Conservation (phyloP, 2,888 invertebrate species). For the Abscondita cerata region DNA sequence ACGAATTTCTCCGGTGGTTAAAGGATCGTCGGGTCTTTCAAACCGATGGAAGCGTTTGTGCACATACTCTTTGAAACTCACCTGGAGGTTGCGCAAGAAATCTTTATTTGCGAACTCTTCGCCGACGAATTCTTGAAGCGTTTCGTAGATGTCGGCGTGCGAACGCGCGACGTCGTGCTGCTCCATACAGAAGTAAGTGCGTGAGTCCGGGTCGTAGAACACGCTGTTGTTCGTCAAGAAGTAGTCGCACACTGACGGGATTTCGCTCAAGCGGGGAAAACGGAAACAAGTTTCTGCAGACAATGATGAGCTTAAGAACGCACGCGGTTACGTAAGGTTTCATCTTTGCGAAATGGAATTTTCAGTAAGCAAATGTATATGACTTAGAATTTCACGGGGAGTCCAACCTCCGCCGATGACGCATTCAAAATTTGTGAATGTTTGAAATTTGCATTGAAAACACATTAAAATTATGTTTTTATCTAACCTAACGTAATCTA, state of each 20-base stretch:
- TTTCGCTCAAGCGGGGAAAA: background rate
- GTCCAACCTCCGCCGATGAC: too few species aligned
- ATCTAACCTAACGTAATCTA: too few species aligned
- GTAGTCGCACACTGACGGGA: background rate
- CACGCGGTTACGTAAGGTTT: too few species aligned
- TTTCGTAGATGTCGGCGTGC: conserved; percentile 6
- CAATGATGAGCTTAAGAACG: too few species aligned
- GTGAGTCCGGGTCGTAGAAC: conserved; percentile 8
- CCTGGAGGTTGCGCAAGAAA: conserved; percentile 13
- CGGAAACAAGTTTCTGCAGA: too few species aligned
- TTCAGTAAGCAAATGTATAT: too few species aligned
- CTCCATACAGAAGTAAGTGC: conserved; percentile 17
- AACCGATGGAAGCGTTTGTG: conserved; percentile 11
- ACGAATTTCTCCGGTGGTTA: conserved; percentile 11
- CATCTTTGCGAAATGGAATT: too few species aligned
- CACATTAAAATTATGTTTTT: too few species aligned
- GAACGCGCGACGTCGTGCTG: conserved; percentile 14
- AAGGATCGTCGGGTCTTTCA: background rate
- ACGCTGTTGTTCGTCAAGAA: conserved; percentile 1
- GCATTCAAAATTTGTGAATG: too few species aligned
- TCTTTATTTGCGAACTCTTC: background rate
- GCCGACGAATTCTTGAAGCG: conserved; percentile 16
- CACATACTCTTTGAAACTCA: conserved; percentile 12
- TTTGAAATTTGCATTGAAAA: too few species aligned
- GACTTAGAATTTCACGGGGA: too few species aligned